Conservation (phyloP, 92 coral and sea anemone genomes). For the Metridium senile region DNA sequence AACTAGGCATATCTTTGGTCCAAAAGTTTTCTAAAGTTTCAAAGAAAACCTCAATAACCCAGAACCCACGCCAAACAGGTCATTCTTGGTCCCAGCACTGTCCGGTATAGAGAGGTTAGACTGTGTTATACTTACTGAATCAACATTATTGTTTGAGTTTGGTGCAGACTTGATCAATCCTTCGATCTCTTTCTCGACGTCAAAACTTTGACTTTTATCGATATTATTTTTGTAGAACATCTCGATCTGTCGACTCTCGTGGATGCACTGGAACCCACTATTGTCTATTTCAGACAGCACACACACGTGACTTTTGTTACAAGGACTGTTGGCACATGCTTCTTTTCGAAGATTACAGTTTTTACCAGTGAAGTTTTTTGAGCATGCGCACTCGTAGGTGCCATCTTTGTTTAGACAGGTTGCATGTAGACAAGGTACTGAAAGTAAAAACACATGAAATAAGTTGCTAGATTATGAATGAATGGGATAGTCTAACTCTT, state of each 20-base stretch:
- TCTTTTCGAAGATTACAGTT: constrained; percentile 54
- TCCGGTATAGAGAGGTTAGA: too few species aligned
- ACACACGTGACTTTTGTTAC: constrained; percentile 48
- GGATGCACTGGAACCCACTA: constrained; percentile 60
- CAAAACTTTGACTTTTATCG: constrained; percentile 39
- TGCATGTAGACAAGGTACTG: constrained; percentile 67
- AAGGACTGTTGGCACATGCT: constrained; percentile 54
- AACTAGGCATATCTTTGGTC: too few species aligned
- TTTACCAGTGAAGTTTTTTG: constrained; percentile 57
- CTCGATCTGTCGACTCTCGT: constrained; percentile 28
- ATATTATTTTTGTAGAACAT: constrained; percentile 38
- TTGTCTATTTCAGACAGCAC: constrained; percentile 51
- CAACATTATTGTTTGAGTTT: constrained; percentile 5
- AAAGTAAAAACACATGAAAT: background rate
- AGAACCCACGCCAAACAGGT: too few species aligned
- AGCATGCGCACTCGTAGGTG: constrained; percentile 70
- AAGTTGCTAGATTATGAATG: background rate
- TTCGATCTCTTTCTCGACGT: constrained; percentile 65
- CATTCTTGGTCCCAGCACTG: too few species aligned
- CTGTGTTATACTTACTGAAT: constrained; percentile 43
- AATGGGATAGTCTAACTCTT: too few species aligned
- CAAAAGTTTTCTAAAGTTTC: too few species aligned
- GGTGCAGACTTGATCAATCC: constrained; percentile 67
- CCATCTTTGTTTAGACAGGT: constrained; percentile 64
- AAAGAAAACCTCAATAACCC: too few species aligned